Percentiles rank a stretch among this genome's conserved stretches.
Conservation (phyloP, 1,140 invertebrate species). For the Probaryconus sp. region DNA sequence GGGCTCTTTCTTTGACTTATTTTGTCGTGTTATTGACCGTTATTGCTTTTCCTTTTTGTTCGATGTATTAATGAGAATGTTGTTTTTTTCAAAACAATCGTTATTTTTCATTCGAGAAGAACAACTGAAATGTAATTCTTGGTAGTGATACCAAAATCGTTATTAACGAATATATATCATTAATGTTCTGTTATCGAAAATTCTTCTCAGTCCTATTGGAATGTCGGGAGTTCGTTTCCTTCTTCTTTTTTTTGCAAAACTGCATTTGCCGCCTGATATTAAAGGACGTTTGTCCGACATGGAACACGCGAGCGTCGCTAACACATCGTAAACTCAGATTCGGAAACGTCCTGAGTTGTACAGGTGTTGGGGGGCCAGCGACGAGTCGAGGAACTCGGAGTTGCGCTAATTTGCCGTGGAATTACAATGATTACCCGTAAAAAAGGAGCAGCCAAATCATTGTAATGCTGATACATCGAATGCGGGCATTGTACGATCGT, state of each 20-base stretch:
- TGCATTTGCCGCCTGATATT: constrained; percentile 19
- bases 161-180: constrained; percentile 21
- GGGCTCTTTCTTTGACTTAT: too few relatives aligned
- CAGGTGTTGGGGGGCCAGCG: constrained; percentile 18
- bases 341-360: background rate
- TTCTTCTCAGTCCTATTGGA: constrained; percentile 19
- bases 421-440: constrained; percentile 55
- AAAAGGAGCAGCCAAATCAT: constrained; percentile 36
- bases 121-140: too few relatives aligned
- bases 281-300: constrained; percentile 32
- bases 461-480: constrained; percentile 24
- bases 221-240: constrained; percentile 29
- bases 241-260: constrained; percentile 41
- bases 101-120: too few relatives aligned
- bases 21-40: too few relatives aligned
- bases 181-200: constrained; percentile 21
- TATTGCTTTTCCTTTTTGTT: too few relatives aligned
- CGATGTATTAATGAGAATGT: too few relatives aligned
- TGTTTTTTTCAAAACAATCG: too few relatives aligned
- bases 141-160: too few relatives aligned
- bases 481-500: constrained; percentile 37
- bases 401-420: constrained; percentile 47
- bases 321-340: constrained; percentile 30
- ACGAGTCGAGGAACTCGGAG: constrained; percentile 19
- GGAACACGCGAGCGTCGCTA: constrained; percentile 41